phyloP scores from a whole-genome alignment of 2,888 invertebrate species.

The Oscheius sp. region DNA sequence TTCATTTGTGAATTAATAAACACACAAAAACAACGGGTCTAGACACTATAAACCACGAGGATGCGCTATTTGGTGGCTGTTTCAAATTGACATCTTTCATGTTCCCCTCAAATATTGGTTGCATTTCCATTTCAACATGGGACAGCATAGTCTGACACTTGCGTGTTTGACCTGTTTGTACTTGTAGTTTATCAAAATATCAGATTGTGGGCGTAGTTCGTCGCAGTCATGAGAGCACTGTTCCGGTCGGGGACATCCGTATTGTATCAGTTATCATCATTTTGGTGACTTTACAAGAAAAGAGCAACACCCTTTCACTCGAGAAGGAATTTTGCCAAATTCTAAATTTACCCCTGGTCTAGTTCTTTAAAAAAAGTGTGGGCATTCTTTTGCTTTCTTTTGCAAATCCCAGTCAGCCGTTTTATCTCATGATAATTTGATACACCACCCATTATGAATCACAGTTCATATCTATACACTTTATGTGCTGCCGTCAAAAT shows the following conservation, averaged over 20 bases:
- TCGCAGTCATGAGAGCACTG: not conserved
- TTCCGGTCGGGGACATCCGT: not conserved
- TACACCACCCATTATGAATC: not conserved
- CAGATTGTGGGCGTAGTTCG: conserved; percentile 10
- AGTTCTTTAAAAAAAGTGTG: too few species aligned
- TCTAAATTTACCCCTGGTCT: too few species aligned
- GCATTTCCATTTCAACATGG: too few species aligned
- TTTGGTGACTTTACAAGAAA: conserved; percentile 1
- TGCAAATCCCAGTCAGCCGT: too few species aligned
- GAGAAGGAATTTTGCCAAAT: not conserved
- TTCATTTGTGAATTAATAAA: too few species aligned
- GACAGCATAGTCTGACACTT: too few species aligned
- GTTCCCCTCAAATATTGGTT: too few species aligned
- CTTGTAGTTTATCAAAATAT: conserved; percentile 1
- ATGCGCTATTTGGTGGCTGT: not conserved
- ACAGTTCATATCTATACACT: not conserved
- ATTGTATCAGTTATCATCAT: conserved; percentile 24
- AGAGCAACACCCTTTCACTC: not conserved
- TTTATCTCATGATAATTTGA: too few species aligned
- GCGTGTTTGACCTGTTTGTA: not conserved
- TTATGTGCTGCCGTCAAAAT: conserved; percentile 22
- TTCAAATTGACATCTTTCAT: not conserved
- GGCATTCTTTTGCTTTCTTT: too few species aligned
- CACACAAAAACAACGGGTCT: too few species aligned
- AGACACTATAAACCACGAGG: not conserved